Base-by-base conservation (phyloP, 2,113 vertebrate species). In the Chauna torquata region DNA sequence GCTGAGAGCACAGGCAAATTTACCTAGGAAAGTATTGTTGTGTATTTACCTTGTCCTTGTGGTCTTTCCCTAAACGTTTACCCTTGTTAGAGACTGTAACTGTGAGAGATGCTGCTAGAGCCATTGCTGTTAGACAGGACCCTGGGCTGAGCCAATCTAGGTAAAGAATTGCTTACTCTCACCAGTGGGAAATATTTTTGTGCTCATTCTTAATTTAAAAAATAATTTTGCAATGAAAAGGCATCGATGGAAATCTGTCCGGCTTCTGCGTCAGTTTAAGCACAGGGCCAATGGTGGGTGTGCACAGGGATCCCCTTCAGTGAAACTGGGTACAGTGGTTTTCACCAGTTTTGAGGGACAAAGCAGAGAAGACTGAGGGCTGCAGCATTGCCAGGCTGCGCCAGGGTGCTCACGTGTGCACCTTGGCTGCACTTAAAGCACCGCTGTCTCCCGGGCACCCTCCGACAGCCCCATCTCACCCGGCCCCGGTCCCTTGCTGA, bases 161-260 rank as follows among this genome's bases (percentile, higher is more conserved):
- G 28, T 19, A 23, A 77, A 47, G 25, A 86, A 82, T 68, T 61
- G 27, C 27, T 87, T 83, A 28, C 71, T 55, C 34, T 71, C 17
- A 16, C 44, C 59, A 32, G 11, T 34, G 19, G 34, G 50, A n/a
- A 49, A 34, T 23, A 24, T 23, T 54, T 86, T 19, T 15, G 16
- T 6, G 8, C 25, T 75, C 54, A n/a, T 49, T 76, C 32, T 45
- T 82, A 0, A 25, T 52, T 85, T 77, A 36, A 5, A 23, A 32
- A 72, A 49, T 7, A 3, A n/a, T 74, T 91, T 94, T 61, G 25
- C 44, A 28, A 28, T 6, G 40, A 77, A 74, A 80, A 69, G 23
- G 8, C n/a, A 47, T 17, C 0, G 0, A 16, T 24, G n/a, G 44
- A 20, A 34, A 4, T 27, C 25, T 12, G 8, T 24, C 50, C 59